A percentile compares a stretch with the other conserved stretches of the same genome.
These are phyloP conservation scores for Decapterus maruadsi DNA, from an alignment of 2,797 vertebrate genomes.

Conservation along the genomic window DNA sequence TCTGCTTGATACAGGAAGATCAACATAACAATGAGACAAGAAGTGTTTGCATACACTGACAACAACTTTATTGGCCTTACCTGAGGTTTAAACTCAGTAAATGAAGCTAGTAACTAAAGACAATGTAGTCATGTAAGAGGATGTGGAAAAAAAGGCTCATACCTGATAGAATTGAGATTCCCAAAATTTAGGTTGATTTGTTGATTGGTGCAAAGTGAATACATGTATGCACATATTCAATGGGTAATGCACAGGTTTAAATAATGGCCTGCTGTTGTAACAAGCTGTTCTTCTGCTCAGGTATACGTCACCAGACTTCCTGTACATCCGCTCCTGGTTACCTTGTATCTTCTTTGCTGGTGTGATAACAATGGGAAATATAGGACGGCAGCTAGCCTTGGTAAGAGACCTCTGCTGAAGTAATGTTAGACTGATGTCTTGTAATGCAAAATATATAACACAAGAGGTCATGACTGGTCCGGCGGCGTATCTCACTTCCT, in stretches of 20 bases:
- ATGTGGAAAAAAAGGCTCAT: no score
- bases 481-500: background rate
- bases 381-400: conserved; percentile 95
- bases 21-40: no score
- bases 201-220: no score
- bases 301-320: conserved; percentile 95
- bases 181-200: no score
- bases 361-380: conserved; percentile 98
- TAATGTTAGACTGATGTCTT: background rate
- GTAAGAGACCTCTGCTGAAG: conserved; percentile 80
- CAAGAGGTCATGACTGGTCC: background rate
- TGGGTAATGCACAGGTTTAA: background rate
- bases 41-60: no score
- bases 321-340: conserved; percentile 97
- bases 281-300: conserved; percentile 75
- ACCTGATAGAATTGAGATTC: no score
- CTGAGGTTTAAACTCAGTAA: no score
- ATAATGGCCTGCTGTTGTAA: background rate
- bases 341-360: conserved; percentile 98
- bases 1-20: no score
- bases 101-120: no score
- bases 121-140: no score
- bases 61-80: no score
- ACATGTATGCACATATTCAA: no score
- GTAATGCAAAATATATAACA: background rate